A percentile compares a stretch with the other conserved stretches of the same genome.
Conservation (phyloP, 2,888 invertebrate genomes). For the Microchrysa polita region DNA sequence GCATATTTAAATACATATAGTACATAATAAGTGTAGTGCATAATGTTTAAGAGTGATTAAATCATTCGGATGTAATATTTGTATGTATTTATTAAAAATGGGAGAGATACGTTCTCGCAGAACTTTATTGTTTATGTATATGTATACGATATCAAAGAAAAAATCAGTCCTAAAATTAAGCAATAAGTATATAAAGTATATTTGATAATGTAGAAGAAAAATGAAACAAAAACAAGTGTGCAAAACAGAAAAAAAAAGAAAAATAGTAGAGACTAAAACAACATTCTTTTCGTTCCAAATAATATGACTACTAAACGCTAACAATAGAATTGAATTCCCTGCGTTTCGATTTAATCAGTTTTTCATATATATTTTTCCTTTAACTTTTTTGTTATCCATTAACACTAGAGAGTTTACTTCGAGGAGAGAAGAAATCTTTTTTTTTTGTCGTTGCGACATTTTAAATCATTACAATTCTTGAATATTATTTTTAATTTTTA, state of each 20-base stretch:
- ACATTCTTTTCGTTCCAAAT: conserved; percentile 14
- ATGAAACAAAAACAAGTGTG: background rate
- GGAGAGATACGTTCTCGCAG: no score
- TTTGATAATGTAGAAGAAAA: background rate
- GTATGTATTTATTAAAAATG: no score
- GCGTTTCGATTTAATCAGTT: conserved; percentile 28
- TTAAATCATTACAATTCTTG: conserved; percentile 21
- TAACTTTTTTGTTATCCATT: no score
- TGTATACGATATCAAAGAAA: background rate
- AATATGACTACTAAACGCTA: conserved; percentile 6
- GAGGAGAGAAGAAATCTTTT: conserved; percentile 35
- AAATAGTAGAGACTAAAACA: conserved; percentile 6
- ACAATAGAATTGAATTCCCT: conserved; percentile 27
- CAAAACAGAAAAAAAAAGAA: conserved; percentile 6
- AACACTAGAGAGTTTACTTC: conserved; percentile 12
- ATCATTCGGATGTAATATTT: no score
- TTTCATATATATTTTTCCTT: conserved; percentile 12
- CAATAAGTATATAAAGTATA: conserved; percentile 7
- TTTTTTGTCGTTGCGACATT: conserved; percentile 34
- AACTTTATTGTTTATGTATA: no score
- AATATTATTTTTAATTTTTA: conserved; percentile 30
- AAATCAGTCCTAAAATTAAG: no score
- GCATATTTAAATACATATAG: no score
- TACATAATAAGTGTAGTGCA: no score
- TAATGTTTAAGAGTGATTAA: no score